Percentiles rank a stretch among this genome's conserved stretches.
Conservation (phyloP, 2,113 vertebrate genomes). For the Ceyx cyanopectus region DNA sequence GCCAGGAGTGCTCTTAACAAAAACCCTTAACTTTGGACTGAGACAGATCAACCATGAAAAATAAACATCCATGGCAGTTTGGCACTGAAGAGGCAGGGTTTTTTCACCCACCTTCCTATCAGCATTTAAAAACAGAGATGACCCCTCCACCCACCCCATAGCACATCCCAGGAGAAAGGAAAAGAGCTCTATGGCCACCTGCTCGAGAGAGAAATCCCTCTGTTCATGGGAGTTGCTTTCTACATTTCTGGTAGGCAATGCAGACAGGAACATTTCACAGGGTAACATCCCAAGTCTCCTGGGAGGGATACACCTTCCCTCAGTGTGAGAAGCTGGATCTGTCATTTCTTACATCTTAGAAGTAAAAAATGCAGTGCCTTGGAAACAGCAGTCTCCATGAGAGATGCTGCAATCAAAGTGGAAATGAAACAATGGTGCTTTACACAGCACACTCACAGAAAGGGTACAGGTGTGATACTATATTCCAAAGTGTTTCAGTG, state of each 20-base stretch:
- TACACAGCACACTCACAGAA: neutral
- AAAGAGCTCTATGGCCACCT: neutral
- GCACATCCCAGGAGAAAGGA: neutral
- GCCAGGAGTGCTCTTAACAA: neutral
- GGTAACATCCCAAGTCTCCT: neutral
- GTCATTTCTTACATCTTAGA: neutral
- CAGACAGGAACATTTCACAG: neutral
- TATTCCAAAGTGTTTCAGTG: neutral
- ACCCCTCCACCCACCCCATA: neutral
- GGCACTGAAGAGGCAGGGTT: neutral
- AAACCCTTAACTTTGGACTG: neutral
- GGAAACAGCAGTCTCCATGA: constrained; percentile 3
- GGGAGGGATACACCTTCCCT: neutral
- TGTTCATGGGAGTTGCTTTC: neutral
- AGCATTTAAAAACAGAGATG: neutral
- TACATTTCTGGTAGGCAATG: neutral
- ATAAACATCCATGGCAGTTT: neutral
- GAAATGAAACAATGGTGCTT: neutral
- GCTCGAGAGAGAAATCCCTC: neutral
- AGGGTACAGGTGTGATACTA: neutral
- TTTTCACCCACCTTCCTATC: neutral
- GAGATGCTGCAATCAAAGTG: neutral
- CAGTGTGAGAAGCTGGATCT: neutral
- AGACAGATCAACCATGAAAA: neutral
- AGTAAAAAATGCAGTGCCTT: neutral